Base-by-base conservation (phyloP, 2,888 invertebrate genomes). In the Plebejus anna region DNA sequence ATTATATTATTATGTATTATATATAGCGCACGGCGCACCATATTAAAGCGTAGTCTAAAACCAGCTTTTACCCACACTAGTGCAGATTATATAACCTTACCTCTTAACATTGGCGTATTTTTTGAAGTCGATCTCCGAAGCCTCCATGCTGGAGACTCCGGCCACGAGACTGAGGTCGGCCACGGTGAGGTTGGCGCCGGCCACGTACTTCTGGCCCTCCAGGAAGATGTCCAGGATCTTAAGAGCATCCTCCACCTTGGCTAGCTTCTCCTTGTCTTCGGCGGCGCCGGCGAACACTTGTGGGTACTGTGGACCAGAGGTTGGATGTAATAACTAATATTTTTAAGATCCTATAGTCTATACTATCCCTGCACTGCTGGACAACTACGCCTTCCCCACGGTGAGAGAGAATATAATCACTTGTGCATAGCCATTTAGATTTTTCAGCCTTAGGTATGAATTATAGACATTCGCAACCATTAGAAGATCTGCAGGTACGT, bases 161-260 rank as follows among this genome's bases (percentile, higher is more conserved):
- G 96, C 95, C 55, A 96, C 90, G 72, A 97, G 86, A 57, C 96
- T 90, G 70, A 97, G 92, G 88, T 98, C 98, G 7, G 98, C 98
- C 28, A 98, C 86, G 28, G 97, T 97, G 76, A 97, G 90, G 78
- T 92, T 92, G 78, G 96, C 94, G 16, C 97, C 98, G 22, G 97
- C 97, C 57, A 92, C 95, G 89, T 95, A 98, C 80, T 95, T 94
- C 82, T 96, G 95, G 0, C 95, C 96, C 71, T 96, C 95, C 47
- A 98, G 93, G 91, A 96, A 96, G n/a, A 88, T 95, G 82, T 97
- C 96, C 55, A 97, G 89, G 80, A 96, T 95, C 57, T 94, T 94
- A 75, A 97, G 92, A 1, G 96, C 96, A 1, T 96, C 95, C 70
- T 96, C 95, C 72, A 97, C 93, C 85, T 96, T 96, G 81, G 95